phyloP scores from a whole-genome alignment of 2,113 vertebrate genomes.

The Hydrolagus affinis region DNA sequence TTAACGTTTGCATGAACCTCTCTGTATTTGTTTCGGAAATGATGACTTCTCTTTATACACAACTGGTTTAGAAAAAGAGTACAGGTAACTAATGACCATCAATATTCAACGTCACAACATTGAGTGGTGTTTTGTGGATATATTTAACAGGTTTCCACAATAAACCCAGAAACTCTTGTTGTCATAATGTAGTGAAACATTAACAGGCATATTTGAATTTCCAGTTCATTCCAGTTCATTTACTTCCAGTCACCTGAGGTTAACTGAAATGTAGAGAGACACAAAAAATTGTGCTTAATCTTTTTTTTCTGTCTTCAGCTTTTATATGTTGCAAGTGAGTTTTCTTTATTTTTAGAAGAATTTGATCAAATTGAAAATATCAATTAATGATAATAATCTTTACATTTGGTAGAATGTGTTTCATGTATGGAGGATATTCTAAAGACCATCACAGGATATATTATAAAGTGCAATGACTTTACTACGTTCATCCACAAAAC shows the following conservation, averaged over 20 bases:
- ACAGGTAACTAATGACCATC: background rate
- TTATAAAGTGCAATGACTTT: slow-evolving; percentile 13
- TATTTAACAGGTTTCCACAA: slow-evolving; percentile 24
- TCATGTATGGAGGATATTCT: too few species aligned
- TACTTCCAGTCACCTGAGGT: slow-evolving; percentile 6
- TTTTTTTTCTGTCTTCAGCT: too few species aligned
- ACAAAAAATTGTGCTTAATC: background rate
- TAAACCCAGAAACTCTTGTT: background rate
- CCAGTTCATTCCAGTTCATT: slow-evolving; percentile 31
- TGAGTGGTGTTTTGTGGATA: background rate
- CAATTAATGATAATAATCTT: too few species aligned
- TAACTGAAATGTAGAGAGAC: background rate
- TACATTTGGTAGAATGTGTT: too few species aligned
- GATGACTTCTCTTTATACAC: background rate
- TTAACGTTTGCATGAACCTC: background rate
- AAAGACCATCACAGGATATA: too few species aligned
- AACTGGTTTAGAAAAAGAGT: background rate
- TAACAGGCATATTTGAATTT: slow-evolving; percentile 29
- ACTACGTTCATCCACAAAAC: too few species aligned
- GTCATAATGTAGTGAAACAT: background rate
- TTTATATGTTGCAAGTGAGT: too few species aligned
- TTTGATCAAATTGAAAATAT: too few species aligned
- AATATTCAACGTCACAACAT: background rate
- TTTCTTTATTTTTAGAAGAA: too few species aligned
- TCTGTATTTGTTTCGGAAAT: background rate